These are phyloP conservation scores for Ischnus inquisitorius DNA, from an alignment of 2,888 invertebrate genomes.

Conservation along the genomic window DNA sequence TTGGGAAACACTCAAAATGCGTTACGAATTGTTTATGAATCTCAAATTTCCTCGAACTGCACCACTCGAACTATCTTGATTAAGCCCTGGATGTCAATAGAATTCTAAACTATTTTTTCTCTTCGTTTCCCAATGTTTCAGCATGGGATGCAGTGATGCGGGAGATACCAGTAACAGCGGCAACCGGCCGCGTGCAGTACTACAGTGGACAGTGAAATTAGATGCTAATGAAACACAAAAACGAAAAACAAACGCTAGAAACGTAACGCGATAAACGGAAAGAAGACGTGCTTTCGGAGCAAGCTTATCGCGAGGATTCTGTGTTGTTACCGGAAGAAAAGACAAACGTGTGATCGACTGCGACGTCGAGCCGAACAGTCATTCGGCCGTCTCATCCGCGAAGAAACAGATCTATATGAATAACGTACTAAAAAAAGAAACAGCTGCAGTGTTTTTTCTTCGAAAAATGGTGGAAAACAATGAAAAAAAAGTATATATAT, in stretches of 20 bases:
- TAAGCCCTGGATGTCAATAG: no score
- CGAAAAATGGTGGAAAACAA: slow-evolving; percentile 19
- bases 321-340: slow-evolving; percentile 44
- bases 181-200: slow-evolving; percentile 87
- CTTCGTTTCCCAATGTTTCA: slow-evolving; percentile 85
- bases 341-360: slow-evolving; percentile 5
- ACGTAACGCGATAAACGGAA: slow-evolving; percentile 37
- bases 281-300: slow-evolving; percentile 22
- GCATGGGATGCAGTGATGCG: slow-evolving; percentile 91
- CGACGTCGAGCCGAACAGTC: slow-evolving; percentile 3
- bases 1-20: no score
- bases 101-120: slow-evolving; percentile 24
- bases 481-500: slow-evolving; percentile 35
- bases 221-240: slow-evolving; percentile 26
- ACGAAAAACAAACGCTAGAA: slow-evolving; percentile 42
- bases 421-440: slow-evolving; percentile 39
- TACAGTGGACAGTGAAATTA: slow-evolving; percentile 87
- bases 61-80: no score
- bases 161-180: slow-evolving; percentile 83
- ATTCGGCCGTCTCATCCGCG: slow-evolving; percentile 20
- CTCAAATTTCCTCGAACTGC: no score
- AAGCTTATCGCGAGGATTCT: slow-evolving; percentile 27
- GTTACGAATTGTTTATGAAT: no score
- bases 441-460: slow-evolving; percentile 29
- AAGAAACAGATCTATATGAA: slow-evolving; percentile 37